Base-by-base conservation (phyloP, 1,140 invertebrate species). In the Acromyrmex charruanus region DNA sequence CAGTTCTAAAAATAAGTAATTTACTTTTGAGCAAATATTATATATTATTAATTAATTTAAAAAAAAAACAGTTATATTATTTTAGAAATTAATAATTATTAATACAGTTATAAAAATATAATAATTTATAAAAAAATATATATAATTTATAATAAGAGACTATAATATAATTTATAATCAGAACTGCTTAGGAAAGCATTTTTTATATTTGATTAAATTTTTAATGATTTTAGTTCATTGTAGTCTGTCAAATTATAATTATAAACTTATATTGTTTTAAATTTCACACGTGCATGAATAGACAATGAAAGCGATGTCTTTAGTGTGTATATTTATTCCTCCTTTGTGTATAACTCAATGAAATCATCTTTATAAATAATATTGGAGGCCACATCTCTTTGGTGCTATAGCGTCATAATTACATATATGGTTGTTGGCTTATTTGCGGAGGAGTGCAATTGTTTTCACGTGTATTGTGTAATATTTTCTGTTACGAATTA, bases 291-390 rank as follows among this genome's bases (percentile, higher is more conserved):
- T 49, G 65, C 61, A 58, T 31, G 39, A 44, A 44, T 10, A 31
- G 31, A 35, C 4, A 28, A 16, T 25, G 53, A 49, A 58, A 18
- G 10, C 31, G n/a, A 44, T 5, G 75, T 35, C 3, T 71, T 53
- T 21, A 74, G 87, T 89, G 51, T 10, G 82, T 88, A 89, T 28
- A 58, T 61, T 49, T 75, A 18, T 75, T 35, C 28, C 44, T 84
- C 18, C 16, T 28, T 74, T 74, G 18, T 74, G 55, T 84, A 0
- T 28, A 61, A 49, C 12, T 1, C 39, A 71, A 21, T 55, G 79
- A 84, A 84, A 84, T 84, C 69, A 84, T 84, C 69, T 63, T 84
- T 51, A 84, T 61, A 61, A 74, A 74, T 82, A 82, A 53, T 49
- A 14, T 58, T 61, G 18, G 51, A 84, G 55, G 39, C 14, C 68